Percentiles rank a stretch among this genome's conserved stretches.
Conservation (phyloP, 92 coral and sea anemone genomes). For the Umimayanthus chanpuru region DNA sequence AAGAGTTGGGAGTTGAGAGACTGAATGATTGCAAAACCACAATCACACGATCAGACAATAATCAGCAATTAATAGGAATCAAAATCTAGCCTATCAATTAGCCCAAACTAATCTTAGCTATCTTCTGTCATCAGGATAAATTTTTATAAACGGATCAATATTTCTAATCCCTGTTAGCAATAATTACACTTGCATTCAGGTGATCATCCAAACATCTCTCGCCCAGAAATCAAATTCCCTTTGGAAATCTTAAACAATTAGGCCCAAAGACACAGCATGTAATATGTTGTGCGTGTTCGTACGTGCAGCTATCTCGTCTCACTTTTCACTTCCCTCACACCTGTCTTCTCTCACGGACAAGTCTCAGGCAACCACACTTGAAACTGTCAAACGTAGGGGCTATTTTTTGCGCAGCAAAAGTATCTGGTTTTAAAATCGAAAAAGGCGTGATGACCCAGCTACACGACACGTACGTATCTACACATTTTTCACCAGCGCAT, state of each 20-base stretch:
- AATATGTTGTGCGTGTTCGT: neutral
- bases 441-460: conserved; percentile 35
- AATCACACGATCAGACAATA: conserved; percentile 57
- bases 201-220: conserved; percentile 24
- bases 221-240: conserved; percentile 25
- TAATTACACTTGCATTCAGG: conserved; percentile 61
- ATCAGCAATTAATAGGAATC: conserved; percentile 61
- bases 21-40: conserved; percentile 35
- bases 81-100: conserved; percentile 66
- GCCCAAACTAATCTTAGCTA: conserved; percentile 64
- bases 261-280: neutral
- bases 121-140: conserved; percentile 67
- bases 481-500: conserved; percentile 23
- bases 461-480: neutral
- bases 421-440: neutral
- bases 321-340: conserved; percentile 1
- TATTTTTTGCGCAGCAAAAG: conserved; percentile 25
- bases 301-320: conserved; percentile 43
- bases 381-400: conserved; percentile 24
- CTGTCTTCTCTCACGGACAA: conserved; percentile 23
- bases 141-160: conserved; percentile 69
- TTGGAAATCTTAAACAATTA: neutral
- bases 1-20: neutral
- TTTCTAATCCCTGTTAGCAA: conserved; percentile 57
- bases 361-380: conserved; percentile 13